These are phyloP conservation scores for Anniella stebbinsi DNA, from an alignment of 2,797 vertebrate genomes.

Conservation along the genomic window DNA sequence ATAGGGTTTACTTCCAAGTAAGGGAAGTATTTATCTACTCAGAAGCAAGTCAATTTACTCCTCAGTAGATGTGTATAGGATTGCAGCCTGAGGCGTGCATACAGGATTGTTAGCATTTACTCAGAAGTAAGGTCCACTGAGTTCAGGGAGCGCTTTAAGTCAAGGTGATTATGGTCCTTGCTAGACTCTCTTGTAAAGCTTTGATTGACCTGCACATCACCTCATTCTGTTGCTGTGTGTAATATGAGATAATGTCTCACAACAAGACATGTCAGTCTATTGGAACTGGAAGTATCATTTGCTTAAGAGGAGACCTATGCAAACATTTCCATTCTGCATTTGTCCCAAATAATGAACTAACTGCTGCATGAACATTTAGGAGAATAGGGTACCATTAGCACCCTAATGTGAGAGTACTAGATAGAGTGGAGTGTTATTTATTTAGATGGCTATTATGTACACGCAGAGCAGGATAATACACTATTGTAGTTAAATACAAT, in stretches of 20 bases:
- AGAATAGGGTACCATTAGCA: slow-evolving; percentile 15
- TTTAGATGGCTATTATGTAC: background rate
- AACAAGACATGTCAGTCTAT: background rate
- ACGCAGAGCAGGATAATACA: slow-evolving; percentile 9
- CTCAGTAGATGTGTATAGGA: too few species aligned
- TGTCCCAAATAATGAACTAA: slow-evolving; percentile 30
- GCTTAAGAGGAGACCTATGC: background rate
- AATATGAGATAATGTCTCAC: background rate
- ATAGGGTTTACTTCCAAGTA: background rate
- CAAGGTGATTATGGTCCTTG: background rate
- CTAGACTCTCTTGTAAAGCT: background rate
- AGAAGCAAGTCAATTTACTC: background rate
- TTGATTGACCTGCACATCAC: background rate
- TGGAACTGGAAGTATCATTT: slow-evolving; percentile 16
- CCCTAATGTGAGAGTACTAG: background rate
- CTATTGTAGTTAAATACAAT: slow-evolving; percentile 7
- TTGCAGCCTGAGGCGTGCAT: too few species aligned
- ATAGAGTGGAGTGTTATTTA: background rate
- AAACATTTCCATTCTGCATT: background rate
- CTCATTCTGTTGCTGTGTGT: background rate
- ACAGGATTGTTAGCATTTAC: background rate
- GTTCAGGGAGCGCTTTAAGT: background rate
- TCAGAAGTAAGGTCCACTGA: background rate
- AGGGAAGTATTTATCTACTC: background rate
- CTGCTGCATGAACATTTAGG: slow-evolving; percentile 21